phyloP scores from a whole-genome alignment of 2,113 vertebrate species.

The Piprites chloris region DNA sequence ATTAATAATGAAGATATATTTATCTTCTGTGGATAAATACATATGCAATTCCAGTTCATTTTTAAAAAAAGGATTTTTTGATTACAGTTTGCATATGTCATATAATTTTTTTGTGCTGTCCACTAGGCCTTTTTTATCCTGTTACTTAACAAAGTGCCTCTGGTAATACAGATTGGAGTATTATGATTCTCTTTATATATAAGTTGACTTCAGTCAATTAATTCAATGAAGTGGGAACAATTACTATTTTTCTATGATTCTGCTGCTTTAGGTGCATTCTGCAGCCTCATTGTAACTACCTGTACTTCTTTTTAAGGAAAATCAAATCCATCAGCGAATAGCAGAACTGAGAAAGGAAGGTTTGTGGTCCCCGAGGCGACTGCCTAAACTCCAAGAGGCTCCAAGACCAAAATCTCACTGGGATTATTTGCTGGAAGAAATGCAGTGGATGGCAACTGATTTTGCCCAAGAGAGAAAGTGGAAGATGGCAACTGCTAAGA shows the following conservation, averaged over 20 bases:
- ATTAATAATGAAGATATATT: background rate
- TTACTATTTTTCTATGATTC: background rate
- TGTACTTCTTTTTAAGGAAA: conserved; percentile 75
- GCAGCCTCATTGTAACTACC: background rate
- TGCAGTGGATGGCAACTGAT: conserved; percentile 99
- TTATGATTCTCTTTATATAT: background rate
- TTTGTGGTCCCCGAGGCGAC: conserved; percentile 88
- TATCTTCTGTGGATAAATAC: background rate
- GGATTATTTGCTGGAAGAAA: conserved; percentile 97
- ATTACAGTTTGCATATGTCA: background rate
- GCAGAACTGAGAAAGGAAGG: conserved; percentile 91
- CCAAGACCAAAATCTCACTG: conserved; percentile 92
- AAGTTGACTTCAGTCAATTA: background rate
- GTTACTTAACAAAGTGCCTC: background rate
- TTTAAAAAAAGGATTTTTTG: background rate
- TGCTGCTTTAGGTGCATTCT: background rate
- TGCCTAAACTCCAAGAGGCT: conserved; percentile 92
- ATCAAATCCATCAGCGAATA: conserved; percentile 88
- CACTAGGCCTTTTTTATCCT: background rate
- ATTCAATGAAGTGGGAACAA: background rate
- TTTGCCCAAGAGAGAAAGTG: conserved; percentile 96
- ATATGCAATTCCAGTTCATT: background rate
- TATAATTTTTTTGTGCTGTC: background rate
- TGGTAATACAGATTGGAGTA: background rate
- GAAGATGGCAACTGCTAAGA: conserved; percentile 96